Evolutionary conservation across 2,888 invertebrate species (phyloP).

Genomic region (Acronicta alni): DNA sequence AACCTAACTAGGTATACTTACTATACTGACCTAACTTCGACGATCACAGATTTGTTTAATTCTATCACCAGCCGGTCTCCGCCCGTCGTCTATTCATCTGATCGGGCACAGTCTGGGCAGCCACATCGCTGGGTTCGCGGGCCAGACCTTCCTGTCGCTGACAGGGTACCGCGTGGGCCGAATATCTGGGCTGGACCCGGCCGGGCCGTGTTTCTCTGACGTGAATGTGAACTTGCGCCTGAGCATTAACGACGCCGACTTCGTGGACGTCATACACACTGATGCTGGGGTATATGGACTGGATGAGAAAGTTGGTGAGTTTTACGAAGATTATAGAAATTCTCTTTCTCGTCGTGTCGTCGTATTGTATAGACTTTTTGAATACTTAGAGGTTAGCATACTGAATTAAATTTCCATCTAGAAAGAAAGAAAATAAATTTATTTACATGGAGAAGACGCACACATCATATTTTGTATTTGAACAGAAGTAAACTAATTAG

Average conservation of each 20-base stretch:
- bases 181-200: slow-evolving; percentile 81
- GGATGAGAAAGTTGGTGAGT: slow-evolving; percentile 73
- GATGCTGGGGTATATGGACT: slow-evolving; percentile 79
- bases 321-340: not conserved
- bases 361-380: too few species aligned
- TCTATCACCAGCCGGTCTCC: slow-evolving; percentile 69
- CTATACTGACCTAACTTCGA: too few species aligned
- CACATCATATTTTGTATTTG: too few species aligned
- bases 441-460: too few species aligned
- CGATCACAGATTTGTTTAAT: too few species aligned
- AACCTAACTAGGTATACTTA: too few species aligned
- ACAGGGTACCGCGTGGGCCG: slow-evolving; percentile 73
- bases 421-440: too few species aligned
- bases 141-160: slow-evolving; percentile 70
- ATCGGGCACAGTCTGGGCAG: slow-evolving; percentile 84
- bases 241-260: slow-evolving; percentile 72
- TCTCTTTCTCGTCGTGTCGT: too few species aligned
- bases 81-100: slow-evolving; percentile 72
- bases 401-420: too few species aligned
- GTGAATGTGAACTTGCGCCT: slow-evolving; percentile 68
- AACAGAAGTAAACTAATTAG: too few species aligned
- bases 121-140: slow-evolving; percentile 80
- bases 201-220: slow-evolving; percentile 82
- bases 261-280: slow-evolving; percentile 79
- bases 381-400: too few species aligned